Evolutionary conservation across 2,797 vertebrate species (phyloP).

Genomic region (Scleropages formosus): DNA sequence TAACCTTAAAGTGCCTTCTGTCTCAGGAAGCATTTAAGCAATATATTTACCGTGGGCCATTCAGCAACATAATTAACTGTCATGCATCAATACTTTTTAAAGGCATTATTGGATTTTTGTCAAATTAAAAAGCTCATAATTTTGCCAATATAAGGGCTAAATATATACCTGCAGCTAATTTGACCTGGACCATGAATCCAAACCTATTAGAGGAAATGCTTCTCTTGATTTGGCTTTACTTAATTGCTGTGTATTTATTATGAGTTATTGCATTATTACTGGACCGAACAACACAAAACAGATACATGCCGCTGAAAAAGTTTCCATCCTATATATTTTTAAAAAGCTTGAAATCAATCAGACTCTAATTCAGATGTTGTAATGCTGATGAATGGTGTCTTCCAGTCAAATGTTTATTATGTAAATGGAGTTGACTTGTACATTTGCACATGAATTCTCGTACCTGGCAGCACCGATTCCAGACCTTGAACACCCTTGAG

Average conservation of each 20-base stretch:
- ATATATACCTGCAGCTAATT: constrained; percentile 53
- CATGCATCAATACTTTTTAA: constrained; percentile 66
- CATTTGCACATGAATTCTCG: too few relatives aligned
- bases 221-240: constrained; percentile 22
- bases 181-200: constrained; percentile 25
- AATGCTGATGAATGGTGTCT: too few relatives aligned
- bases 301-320: too few relatives aligned
- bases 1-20: constrained; percentile 74
- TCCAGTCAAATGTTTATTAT: too few relatives aligned
- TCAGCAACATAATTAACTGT: constrained; percentile 67
- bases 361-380: too few relatives aligned
- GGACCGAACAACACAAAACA: too few relatives aligned
- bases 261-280: too few relatives aligned
- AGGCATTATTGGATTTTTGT: constrained; percentile 66
- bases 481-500: too few relatives aligned
- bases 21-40: constrained; percentile 75
- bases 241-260: constrained; percentile 7
- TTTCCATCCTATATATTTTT: too few relatives aligned
- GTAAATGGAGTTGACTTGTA: too few relatives aligned
- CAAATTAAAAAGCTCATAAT: constrained; percentile 61
- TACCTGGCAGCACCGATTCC: too few relatives aligned
- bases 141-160: constrained; percentile 55
- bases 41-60: constrained; percentile 65
- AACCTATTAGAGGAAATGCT: constrained; percentile 25
- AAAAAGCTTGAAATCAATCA: too few relatives aligned